Percentiles rank a stretch among this genome's conserved stretches.
These are phyloP conservation scores for Onychomys leucogaster DNA, from an alignment of 2,797 vertebrate species.

Conservation along the genomic window DNA sequence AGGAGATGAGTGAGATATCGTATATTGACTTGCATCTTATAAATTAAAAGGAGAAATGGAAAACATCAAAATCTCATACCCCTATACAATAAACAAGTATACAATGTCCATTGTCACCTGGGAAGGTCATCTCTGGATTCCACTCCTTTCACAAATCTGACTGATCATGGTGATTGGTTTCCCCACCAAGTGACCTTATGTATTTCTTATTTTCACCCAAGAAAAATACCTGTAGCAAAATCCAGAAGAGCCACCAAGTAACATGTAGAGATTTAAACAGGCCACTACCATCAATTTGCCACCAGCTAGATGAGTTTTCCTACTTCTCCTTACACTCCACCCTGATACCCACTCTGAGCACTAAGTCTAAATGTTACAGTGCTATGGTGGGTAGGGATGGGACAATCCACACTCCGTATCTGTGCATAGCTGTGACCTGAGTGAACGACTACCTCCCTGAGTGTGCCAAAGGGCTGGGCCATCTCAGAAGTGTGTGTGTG, in stretches of 20 bases:
- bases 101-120: neutral
- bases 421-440: neutral
- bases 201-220: neutral
- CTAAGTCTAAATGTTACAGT: neutral
- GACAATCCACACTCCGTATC: neutral
- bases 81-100: neutral
- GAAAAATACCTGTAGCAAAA: neutral
- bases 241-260: neutral
- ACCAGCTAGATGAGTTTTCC: neutral
- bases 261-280: neutral
- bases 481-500: neutral
- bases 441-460: fast-evolving
- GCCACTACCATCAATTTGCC: neutral
- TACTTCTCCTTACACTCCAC: neutral
- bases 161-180: neutral
- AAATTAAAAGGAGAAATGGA: neutral
- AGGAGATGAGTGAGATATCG: neutral
- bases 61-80: neutral
- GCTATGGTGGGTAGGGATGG: fast-evolving
- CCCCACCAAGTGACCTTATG: neutral
- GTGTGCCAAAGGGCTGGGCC: neutral
- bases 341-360: neutral
- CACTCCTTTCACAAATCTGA: neutral
- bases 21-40: neutral
- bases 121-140: neutral